phyloP scores from a whole-genome alignment of 1,140 invertebrate genomes.

The Phymastichus coffea region DNA sequence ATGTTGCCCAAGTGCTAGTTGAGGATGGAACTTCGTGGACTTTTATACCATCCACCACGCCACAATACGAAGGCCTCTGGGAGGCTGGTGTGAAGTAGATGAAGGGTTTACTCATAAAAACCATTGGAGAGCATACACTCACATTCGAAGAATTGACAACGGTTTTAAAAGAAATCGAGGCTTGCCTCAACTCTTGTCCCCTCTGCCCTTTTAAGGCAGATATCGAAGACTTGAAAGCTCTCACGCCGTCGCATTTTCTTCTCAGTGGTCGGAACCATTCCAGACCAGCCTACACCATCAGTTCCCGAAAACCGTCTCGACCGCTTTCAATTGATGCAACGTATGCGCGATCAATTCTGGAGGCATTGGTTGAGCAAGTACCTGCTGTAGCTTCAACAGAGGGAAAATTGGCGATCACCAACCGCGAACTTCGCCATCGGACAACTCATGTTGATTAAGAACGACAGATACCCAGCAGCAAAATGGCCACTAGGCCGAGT shows the following conservation, averaged over 20 bases:
- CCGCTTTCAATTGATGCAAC: too few relatives aligned
- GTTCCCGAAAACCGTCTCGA: too few relatives aligned
- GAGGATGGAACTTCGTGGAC: slow-evolving; percentile 5
- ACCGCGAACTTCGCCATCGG: too few relatives aligned
- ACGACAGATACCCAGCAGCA: neutral
- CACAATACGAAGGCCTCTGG: neutral
- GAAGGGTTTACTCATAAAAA: too few relatives aligned
- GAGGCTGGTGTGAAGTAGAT: neutral
- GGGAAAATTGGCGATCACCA: too few relatives aligned
- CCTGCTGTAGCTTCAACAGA: too few relatives aligned
- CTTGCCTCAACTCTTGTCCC: slow-evolving; percentile 19
- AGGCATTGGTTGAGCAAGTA: neutral
- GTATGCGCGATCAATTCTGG: neutral
- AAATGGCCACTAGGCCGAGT: neutral
- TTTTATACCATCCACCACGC: neutral
- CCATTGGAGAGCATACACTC: too few relatives aligned
- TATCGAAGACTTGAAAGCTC: neutral
- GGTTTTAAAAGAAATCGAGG: too few relatives aligned
- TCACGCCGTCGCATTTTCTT: slow-evolving; percentile 7
- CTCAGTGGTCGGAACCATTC: neutral
- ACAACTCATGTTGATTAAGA: too few relatives aligned
- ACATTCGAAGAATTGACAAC: too few relatives aligned
- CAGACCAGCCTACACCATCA: too few relatives aligned
- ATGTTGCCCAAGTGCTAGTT: neutral
- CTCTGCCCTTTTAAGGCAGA: neutral